These are phyloP conservation scores for Cuculus canorus DNA, from an alignment of 2,797 vertebrate genomes.

Conservation along the genomic window DNA sequence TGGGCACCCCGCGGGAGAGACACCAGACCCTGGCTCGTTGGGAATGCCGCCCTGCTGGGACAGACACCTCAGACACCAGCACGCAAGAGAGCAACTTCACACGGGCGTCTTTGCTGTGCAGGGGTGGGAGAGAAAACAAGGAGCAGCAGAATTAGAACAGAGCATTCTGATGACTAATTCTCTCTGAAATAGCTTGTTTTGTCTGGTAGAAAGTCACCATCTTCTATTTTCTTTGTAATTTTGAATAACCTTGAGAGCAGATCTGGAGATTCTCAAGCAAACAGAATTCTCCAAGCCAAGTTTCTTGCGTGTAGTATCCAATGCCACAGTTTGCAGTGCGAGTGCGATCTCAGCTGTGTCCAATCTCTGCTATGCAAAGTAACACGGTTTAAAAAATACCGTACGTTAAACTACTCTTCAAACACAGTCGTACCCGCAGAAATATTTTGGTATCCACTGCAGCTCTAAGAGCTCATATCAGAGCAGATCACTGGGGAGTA, in stretches of 20 bases:
- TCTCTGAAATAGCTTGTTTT: slow-evolving; percentile 65
- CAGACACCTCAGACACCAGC: fast-evolving
- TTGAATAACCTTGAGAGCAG: slow-evolving; percentile 30
- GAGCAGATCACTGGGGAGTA: not conserved
- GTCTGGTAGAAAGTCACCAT: slow-evolving; percentile 54
- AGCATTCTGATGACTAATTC: slow-evolving; percentile 37
- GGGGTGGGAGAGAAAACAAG: not conserved
- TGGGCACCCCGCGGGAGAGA: fast-evolving
- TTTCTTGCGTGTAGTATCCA: not conserved
- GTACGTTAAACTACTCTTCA: not conserved
- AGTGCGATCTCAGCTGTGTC: not conserved
- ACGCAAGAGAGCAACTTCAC: fast-evolving
- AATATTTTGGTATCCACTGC: fast-evolving
- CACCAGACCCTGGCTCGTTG: fast-evolving
- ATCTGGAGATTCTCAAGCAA: slow-evolving; percentile 63
- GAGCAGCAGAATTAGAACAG: not conserved
- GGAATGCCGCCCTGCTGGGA: not conserved
- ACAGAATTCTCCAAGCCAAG: not conserved
- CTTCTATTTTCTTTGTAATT: slow-evolving; percentile 63
- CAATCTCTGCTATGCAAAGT: not conserved
- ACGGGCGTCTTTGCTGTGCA: fast-evolving
- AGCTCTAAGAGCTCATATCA: fast-evolving
- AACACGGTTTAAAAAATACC: not conserved
- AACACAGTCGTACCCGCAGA: not conserved
- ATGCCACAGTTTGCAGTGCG: fast-evolving